Base-by-base conservation (phyloP, 2,797 vertebrate species). In the Meda fulgida region DNA sequence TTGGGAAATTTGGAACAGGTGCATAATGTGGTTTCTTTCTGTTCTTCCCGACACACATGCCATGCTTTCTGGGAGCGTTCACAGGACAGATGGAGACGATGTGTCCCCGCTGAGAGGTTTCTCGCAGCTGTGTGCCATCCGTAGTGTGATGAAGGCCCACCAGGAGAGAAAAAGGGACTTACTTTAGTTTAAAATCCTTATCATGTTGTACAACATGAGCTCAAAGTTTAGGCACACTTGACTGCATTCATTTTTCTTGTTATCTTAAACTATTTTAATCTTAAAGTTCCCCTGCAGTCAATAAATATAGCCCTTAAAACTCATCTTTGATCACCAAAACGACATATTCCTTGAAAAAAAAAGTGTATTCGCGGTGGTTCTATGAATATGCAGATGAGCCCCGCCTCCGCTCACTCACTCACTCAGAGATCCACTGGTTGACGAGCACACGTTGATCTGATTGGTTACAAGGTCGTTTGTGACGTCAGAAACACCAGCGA, bases 31-130 rank as follows among this genome's bases (percentile, higher is more conserved):
- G 40, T 46, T 81, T 29, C 53, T 31, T 69, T 67, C 21, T 48
- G 58, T 84, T 78, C 76, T 58, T 69, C 40, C 11, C 4, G 23
- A 43, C 48, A 23, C 78, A 82, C 70, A 72, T 71, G 83, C 73
- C 84, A 14, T 83, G 46, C 46, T 81, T 89, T 82, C 70, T 87
- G 89, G 11, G 93, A 91, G 90, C 91, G 92, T 91, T 91, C 92
- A 87, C 92, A 93, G 93, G 92, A 94, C 95, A 96, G 95, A 95
- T 94, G 94, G 95, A 94, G 94, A 93, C 89, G 88, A 95, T 89
- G 92, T 93, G 93, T 92, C 92, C 93, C 93, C 31, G 88, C 93
- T 88, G 92, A 83, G 95, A 93, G 89, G 93, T 93, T 94, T 94
- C 93, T 90, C 92, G 90, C 95, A 96, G 95, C 95, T 96, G 95